Evolutionary conservation across 2,797 vertebrate species (phyloP).

Genomic region (Silurus lanzhouensis): DNA sequence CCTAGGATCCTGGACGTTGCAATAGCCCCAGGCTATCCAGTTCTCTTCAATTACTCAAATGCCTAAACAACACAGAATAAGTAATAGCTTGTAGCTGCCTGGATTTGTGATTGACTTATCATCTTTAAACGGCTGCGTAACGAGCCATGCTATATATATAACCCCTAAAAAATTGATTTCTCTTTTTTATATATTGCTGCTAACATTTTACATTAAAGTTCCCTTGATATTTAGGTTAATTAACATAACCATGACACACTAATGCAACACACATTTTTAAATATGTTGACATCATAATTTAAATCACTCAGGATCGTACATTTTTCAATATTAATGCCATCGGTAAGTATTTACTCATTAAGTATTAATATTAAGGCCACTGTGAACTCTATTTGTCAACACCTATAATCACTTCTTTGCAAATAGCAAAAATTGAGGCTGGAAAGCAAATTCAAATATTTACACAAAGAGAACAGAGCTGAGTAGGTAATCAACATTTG

Average conservation of each 20-base stretch:
- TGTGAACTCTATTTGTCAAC: background rate
- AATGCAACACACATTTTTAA: background rate
- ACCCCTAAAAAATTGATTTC: background rate
- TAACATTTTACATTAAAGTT: background rate
- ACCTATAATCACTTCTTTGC: background rate
- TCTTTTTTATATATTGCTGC: background rate
- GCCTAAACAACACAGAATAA: background rate
- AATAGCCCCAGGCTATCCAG: background rate
- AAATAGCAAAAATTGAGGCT: background rate
- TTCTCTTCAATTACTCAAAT: background rate
- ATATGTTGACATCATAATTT: background rate
- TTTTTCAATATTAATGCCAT: background rate
- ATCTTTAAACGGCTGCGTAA: background rate
- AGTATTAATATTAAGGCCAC: background rate
- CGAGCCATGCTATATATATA: background rate
- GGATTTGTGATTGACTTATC: background rate
- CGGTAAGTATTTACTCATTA: background rate
- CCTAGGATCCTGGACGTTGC: too few relatives aligned
- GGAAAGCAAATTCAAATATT: slow-evolving; percentile 17
- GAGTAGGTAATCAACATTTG: background rate
- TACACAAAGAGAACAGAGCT: slow-evolving; percentile 4
- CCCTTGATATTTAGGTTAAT: background rate
- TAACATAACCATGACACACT: background rate
- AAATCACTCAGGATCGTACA: background rate
- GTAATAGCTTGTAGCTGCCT: background rate